Conservation (phyloP, 2,113 vertebrate species). For the Aldabrachelys gigantea region DNA sequence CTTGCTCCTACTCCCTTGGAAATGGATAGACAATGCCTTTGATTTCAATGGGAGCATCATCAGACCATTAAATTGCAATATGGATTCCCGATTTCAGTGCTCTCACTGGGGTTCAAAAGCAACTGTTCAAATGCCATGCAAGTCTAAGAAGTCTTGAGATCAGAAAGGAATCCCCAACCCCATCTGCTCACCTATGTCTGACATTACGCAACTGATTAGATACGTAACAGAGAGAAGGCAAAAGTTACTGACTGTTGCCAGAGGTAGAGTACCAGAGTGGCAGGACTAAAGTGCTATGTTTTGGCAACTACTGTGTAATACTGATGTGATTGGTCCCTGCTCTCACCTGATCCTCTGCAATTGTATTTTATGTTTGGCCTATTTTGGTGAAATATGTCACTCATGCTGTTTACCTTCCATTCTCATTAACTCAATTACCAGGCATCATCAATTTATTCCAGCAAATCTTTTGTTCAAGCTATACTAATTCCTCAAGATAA, state of each 20-base stretch:
- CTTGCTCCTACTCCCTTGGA: neutral
- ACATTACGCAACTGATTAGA: neutral
- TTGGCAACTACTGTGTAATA: neutral
- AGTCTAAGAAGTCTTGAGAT: neutral
- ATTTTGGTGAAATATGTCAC: neutral
- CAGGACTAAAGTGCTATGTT: neutral
- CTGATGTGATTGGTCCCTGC: neutral
- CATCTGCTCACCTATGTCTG: neutral
- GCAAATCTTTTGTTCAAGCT: neutral
- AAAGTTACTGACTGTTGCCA: neutral
- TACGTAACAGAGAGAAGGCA: fast-evolving
- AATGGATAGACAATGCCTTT: neutral
- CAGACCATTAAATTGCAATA: neutral
- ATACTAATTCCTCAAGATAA: neutral
- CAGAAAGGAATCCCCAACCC: neutral
- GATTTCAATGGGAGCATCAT: neutral
- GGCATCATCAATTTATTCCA: neutral
- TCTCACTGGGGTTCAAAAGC: neutral
- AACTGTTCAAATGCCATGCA: neutral
- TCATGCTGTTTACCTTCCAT: neutral
- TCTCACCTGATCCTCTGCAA: neutral
- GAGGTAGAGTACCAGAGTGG: neutral
- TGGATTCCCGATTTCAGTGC: neutral
- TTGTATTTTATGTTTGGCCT: neutral
- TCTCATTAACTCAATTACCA: neutral